Evolutionary conservation across 2,113 vertebrate species (phyloP).

Genomic region (Chinchilla lanigera): DNA sequence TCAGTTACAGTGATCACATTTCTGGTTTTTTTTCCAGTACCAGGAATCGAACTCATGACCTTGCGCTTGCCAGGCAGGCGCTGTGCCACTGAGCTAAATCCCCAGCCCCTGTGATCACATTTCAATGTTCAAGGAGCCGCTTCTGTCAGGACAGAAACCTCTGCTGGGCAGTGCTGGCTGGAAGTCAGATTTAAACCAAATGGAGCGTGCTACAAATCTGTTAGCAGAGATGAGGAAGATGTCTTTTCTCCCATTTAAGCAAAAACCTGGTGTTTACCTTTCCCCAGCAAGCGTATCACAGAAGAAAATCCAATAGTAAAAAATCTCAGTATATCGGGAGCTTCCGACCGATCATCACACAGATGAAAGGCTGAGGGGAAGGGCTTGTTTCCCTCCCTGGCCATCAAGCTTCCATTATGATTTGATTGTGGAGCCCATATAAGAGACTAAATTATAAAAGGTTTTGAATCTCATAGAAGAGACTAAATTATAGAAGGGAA

Average conservation of each 20-base stretch:
- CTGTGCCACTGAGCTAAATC: too few species aligned
- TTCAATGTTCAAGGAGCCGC: background rate
- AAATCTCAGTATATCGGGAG: background rate
- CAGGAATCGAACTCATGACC: too few species aligned
- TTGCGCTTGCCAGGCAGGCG: too few species aligned
- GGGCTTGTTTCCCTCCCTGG: background rate
- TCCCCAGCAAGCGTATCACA: background rate
- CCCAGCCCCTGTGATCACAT: background rate
- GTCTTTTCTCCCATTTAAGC: background rate
- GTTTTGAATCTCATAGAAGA: background rate
- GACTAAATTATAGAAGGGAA: slow-evolving; percentile 22
- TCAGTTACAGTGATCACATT: background rate
- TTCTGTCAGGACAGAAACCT: background rate
- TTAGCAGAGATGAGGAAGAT: background rate
- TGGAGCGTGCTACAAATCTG: background rate
- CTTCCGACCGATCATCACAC: background rate
- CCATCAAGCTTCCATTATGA: background rate
- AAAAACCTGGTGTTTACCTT: background rate
- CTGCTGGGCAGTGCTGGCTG: background rate
- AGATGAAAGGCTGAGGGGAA: background rate
- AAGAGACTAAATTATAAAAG: slow-evolving; percentile 2
- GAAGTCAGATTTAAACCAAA: background rate
- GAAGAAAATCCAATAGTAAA: slow-evolving; percentile 40
- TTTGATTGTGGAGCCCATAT: slow-evolving; percentile 41
- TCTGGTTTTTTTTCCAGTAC: too few species aligned